Base-by-base conservation (phyloP, 2,888 invertebrate species). In the Rambutsinella grinnellia region DNA sequence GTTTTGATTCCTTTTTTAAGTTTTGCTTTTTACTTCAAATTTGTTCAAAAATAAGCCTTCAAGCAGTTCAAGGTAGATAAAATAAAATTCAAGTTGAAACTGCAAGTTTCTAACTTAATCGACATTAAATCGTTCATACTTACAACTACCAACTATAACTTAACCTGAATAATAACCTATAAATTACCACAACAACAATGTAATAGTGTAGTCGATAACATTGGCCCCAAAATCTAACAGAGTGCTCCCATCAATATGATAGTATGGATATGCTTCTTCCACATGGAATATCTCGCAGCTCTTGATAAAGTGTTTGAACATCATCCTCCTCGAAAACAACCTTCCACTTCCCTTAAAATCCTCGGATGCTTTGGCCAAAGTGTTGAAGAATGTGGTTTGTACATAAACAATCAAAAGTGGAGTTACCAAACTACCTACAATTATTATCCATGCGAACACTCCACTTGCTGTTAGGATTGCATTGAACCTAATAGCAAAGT, bases 261-360 rank as follows among this genome's bases (percentile, higher is more conserved):
- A n/a, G n/a, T n/a, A n/a, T n/a, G 58, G 58, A 36, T 60, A 60
- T 19, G 44, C 58, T 21, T 27, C 44, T 10, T 60, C 27, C 10
- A 60, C 19, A 19, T 28, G 46, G 23, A n/a, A 44, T 17, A 23
- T 44, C 3, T 60, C 19, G 23, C 58, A 60, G 17, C 58, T 60
- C 5, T 44, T 8, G 2, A 23, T 23, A 60, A 60, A 36, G 19
- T 19, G 17, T 44, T 13, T 3, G 8, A 21, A 36, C 3, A 44
- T n/a, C 1, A 21, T 19, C 28, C n/a, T 36, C 8, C 58, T 17
- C 0, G 15, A 8, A 2, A 60, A 1, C 6, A 36, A 2, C 13
- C 46, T 60, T 5, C 19, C 36, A 0, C 21, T 3, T 17, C 10
- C 19, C 27, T 44, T 60, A 27, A 60, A 60, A 2, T 60, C 58